Evolutionary conservation across 2,888 invertebrate species (phyloP).

Genomic region (Drosophila fungiperda): DNA sequence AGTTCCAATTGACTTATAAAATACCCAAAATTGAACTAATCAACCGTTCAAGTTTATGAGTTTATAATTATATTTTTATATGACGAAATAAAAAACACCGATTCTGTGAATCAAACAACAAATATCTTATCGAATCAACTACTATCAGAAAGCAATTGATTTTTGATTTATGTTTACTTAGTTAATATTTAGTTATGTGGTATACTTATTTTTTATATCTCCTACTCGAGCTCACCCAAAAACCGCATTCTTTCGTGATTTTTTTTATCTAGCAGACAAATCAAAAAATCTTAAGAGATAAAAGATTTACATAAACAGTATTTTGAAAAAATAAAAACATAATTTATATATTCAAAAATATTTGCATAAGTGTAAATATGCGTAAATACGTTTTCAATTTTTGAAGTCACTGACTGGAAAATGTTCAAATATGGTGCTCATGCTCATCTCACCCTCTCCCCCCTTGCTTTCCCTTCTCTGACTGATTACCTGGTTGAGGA

Average conservation of each 20-base stretch:
- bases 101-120: background rate
- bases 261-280: background rate
- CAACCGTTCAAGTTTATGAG: background rate
- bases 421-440: conserved; percentile 7
- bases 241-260: background rate
- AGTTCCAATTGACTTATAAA: background rate
- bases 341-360: conserved; percentile 1
- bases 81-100: background rate
- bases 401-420: conserved; percentile 6
- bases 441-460: background rate
- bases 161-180: background rate
- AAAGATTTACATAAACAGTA: background rate
- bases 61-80: background rate
- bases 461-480: accelerated
- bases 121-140: background rate
- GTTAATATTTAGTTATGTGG: no score
- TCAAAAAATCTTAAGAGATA: background rate
- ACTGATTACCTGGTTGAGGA: background rate
- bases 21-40: background rate
- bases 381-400: conserved; percentile 8
- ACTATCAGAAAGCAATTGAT: background rate
- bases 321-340: background rate
- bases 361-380: conserved; percentile 14
- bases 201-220: background rate
- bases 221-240: background rate